Evolutionary conservation across 2,113 vertebrate genomes (phyloP).

Genomic region (Oryzias curvinotus): DNA sequence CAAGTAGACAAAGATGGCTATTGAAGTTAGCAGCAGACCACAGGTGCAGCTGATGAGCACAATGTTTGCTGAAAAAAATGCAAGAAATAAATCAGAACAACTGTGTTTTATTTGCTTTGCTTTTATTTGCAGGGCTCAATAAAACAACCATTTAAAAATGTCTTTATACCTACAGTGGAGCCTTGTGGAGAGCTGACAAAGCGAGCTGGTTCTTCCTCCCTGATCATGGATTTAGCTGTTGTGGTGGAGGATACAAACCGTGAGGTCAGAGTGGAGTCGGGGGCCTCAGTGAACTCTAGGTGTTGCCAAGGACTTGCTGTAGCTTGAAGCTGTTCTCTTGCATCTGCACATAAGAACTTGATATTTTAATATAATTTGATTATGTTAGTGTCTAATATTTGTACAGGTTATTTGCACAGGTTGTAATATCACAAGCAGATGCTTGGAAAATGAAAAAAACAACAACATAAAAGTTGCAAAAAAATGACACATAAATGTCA

Average conservation of each 20-base stretch:
- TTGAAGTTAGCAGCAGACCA: constrained; percentile 74
- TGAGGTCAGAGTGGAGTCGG: neutral
- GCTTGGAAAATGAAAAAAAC: too few relatives aligned
- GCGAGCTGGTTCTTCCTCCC: constrained; percentile 9
- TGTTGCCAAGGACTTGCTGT: neutral
- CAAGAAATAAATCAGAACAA: neutral
- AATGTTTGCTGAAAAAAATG: constrained; percentile 60
- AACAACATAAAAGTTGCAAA: neutral
- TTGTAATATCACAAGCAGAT: too few relatives aligned
- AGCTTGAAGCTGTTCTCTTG: constrained; percentile 42
- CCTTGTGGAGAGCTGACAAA: constrained; percentile 17
- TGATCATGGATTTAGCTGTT: neutral
- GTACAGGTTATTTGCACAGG: too few relatives aligned
- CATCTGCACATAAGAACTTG: constrained; percentile 43
- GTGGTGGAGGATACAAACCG: neutral
- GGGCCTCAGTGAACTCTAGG: neutral
- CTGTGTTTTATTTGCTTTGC: too few relatives aligned
- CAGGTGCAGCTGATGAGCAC: constrained; percentile 80
- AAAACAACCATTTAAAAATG: neutral
- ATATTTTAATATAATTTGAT: neutral
- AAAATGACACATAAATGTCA: neutral
- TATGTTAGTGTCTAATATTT: too few relatives aligned
- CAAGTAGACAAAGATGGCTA: constrained; percentile 78
- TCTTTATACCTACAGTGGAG: constrained; percentile 49
- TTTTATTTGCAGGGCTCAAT: neutral